Conservation (phyloP, 2,113 vertebrate genomes). For the Bambusicola thoracicus region DNA sequence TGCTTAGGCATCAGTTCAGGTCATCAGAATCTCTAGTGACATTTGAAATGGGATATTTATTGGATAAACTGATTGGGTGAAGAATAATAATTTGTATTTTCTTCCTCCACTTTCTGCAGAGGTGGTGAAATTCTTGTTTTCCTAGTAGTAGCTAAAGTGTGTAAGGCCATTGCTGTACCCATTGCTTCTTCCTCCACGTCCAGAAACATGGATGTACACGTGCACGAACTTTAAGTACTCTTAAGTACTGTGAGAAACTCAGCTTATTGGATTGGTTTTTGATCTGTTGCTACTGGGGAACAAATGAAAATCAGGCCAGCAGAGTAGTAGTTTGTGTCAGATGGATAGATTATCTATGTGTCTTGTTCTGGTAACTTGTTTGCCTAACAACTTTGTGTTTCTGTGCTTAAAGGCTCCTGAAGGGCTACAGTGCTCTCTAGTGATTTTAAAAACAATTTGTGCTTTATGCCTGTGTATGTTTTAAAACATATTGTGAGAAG, state of each 20-base stretch:
- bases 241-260: not conserved
- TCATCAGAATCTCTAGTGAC: not conserved
- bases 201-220: not conserved
- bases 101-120: not conserved
- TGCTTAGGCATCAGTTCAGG: not conserved
- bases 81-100: not conserved
- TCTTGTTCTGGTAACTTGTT: not conserved
- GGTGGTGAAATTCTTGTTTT: not conserved
- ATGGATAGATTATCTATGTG: not conserved
- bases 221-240: not conserved
- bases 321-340: not conserved
- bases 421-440: conserved; percentile 54
- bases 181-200: not conserved
- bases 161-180: not conserved
- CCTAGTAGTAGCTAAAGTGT: not conserved
- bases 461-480: not conserved
- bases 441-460: not conserved
- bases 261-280: not conserved
- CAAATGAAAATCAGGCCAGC: not conserved
- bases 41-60: not conserved
- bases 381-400: not conserved
- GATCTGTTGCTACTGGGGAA: not conserved
- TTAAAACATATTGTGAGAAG: not conserved
- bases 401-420: not conserved
- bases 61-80: not conserved